Evolutionary conservation across 2,888 invertebrate species (phyloP), one percentile per base, ranked within the genome.

Genomic region (Syritta pipiens): DNA sequence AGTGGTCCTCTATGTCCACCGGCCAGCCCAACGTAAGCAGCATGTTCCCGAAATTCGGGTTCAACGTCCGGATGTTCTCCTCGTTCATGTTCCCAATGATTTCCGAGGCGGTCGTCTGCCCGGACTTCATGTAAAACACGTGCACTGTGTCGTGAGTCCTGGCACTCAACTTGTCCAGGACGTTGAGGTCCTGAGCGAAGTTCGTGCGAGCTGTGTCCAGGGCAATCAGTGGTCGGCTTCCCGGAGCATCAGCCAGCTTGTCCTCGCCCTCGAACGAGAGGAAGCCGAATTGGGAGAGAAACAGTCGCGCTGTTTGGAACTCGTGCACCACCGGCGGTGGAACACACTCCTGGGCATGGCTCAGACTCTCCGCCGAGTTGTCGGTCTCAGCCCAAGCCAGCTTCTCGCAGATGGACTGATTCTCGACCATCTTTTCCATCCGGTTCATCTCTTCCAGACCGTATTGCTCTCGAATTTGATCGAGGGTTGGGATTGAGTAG

Each of bases 221-320:
- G 12, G 87, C 89, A 26, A 88, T 89, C 0, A 88, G 82, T 0
- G 87, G 87, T 5, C 86, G 82, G 60, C 85, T 85, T 0, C 87
- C 84, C 1, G 87, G 84, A 0, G 84, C 82, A 0, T 86, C 86
- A 67, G 85, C 86, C 59, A 85, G 84, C 1, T 88, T 88, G 69
- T 86, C 91, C 30, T 91, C 88, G 2, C 86, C 88, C 74, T 90
- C 90, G 35, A 93, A 91, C 32, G 93, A 92, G 12, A 99, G 90
- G 84, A 98, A 95, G 0, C 99, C 99, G 88, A 99, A 97, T 89
- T 99, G 97, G 2, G 98, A 97, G 12, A 99, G 90, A 87, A 99
- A 97, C 20, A 99, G 90, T 51, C 99, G 91, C 1, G 98, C 96
- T 0, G 98, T 97, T 89, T 98, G 97, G 86, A 98, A 98, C 86